phyloP scores from a whole-genome alignment of 2,797 vertebrate genomes.

The Eospalax fontanierii region DNA sequence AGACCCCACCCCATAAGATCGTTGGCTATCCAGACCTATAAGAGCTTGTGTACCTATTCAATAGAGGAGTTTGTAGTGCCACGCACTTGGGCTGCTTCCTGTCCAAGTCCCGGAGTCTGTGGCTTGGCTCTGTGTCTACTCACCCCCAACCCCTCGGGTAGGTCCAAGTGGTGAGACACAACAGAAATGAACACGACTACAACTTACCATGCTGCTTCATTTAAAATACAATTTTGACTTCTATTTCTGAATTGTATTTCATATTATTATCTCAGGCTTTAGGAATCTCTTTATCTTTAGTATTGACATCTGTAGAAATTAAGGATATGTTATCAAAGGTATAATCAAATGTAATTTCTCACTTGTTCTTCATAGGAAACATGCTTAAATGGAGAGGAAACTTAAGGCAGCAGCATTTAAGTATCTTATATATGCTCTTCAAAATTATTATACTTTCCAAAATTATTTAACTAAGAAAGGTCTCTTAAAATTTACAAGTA shows the following conservation, averaged over 20 bases:
- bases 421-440: no score
- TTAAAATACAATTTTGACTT: background rate
- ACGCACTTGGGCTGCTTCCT: no score
- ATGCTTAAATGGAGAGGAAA: background rate
- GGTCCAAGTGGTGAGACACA: no score
- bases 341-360: constrained; percentile 38
- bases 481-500: constrained; percentile 32
- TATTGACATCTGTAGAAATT: background rate
- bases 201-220: constrained; percentile 22
- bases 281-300: constrained; percentile 12
- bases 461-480: background rate
- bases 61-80: no score
- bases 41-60: no score
- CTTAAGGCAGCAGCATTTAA: no score
- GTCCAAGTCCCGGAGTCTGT: no score
- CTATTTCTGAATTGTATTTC: background rate
- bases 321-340: background rate
- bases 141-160: no score
- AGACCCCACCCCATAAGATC: no score
- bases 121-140: no score
- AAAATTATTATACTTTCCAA: background rate
- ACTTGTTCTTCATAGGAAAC: background rate
- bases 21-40: no score
- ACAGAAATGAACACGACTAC: no score
- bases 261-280: background rate